These are phyloP conservation scores for Gambusia affinis DNA, from an alignment of 2,113 vertebrate genomes.

Conservation along the genomic window DNA sequence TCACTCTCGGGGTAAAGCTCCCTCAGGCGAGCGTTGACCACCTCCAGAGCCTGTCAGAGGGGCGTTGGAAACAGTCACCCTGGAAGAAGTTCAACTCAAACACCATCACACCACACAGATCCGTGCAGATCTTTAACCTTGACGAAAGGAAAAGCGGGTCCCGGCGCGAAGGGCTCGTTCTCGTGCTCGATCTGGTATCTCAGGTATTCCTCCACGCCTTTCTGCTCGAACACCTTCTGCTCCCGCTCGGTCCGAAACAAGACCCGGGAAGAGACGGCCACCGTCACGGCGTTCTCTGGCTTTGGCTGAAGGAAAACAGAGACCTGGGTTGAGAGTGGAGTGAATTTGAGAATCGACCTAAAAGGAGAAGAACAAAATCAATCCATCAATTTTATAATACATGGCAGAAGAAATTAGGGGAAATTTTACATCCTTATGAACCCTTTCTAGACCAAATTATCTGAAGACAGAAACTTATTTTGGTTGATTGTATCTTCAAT, in stretches of 20 bases:
- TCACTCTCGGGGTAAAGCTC: conserved; percentile 93
- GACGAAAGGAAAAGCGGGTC: conserved; percentile 93
- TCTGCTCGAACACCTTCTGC: conserved; percentile 88
- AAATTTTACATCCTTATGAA: neutral
- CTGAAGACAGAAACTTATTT: no score
- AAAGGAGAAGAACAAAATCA: neutral
- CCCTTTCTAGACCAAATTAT: neutral
- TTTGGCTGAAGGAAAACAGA: conserved; percentile 83
- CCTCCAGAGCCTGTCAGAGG: conserved; percentile 87
- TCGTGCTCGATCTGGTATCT: conserved; percentile 94
- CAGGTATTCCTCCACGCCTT: conserved; percentile 94
- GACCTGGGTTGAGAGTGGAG: neutral
- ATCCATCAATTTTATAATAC: neutral
- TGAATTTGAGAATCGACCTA: neutral
- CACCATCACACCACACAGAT: no score
- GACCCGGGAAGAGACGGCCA: conserved; percentile 93
- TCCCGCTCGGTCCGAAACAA: conserved; percentile 96
- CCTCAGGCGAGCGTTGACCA: conserved; percentile 87
- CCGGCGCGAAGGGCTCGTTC: conserved; percentile 91
- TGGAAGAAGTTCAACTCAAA: neutral
- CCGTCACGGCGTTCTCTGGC: conserved; percentile 92
- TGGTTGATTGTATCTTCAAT: no score
- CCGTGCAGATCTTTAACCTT: conserved; percentile 79
- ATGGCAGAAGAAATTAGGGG: neutral
- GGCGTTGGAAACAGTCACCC: neutral